phyloP scores from a whole-genome alignment of 2,113 vertebrate genomes.

The Columba livia region DNA sequence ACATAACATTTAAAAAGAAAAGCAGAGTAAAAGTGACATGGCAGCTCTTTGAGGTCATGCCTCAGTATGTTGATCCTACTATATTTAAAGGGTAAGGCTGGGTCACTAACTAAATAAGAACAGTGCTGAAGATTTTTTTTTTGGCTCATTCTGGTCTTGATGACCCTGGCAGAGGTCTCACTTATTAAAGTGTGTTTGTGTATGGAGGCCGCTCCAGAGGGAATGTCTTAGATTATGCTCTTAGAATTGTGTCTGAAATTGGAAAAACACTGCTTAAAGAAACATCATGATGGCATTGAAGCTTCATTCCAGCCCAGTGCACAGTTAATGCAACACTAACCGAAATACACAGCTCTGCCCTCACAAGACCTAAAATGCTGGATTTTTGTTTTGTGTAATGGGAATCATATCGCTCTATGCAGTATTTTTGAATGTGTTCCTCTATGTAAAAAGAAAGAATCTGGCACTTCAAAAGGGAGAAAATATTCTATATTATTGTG shows the following conservation, averaged over 20 bases:
- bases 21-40: conserved; percentile 49
- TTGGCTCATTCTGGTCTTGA: conserved; percentile 63
- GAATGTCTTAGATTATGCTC: conserved; percentile 68
- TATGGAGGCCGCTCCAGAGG: conserved; percentile 63
- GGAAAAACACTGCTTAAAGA: conserved; percentile 62
- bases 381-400: not conserved
- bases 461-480: not conserved
- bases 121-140: conserved; percentile 25
- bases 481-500: not conserved
- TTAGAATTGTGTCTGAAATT: conserved; percentile 49
- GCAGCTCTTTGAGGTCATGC: conserved; percentile 59
- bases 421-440: not conserved
- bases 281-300: conserved; percentile 17
- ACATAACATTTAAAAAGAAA: conserved; percentile 66
- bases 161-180: conserved; percentile 70
- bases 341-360: not conserved
- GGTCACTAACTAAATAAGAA: conserved; percentile 68
- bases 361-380: not conserved
- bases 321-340: not conserved
- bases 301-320: not conserved
- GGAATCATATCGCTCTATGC: not conserved
- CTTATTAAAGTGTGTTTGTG: conserved; percentile 75
- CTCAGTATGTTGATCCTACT: conserved; percentile 47
- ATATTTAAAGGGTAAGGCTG: conserved; percentile 68
- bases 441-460: not conserved